phyloP scores from a whole-genome alignment of 2,113 vertebrate genomes.

The Lipotes vexillifer region DNA sequence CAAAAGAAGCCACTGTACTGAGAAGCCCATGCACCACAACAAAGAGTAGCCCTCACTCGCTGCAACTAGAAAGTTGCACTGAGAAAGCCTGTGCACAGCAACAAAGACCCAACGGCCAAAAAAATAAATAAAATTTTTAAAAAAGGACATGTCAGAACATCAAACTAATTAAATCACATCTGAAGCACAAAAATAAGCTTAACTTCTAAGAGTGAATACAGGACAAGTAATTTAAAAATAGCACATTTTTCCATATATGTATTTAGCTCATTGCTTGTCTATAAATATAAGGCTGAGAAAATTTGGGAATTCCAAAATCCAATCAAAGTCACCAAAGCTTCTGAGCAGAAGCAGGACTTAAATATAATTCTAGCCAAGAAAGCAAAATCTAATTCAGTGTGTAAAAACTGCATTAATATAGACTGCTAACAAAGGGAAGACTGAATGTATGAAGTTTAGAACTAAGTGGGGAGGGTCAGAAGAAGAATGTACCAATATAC shows the following conservation, averaged over 20 bases:
- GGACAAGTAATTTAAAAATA: neutral
- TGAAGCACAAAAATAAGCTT: neutral
- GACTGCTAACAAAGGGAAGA: neutral
- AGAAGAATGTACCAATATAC: neutral
- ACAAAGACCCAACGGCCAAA: too few relatives aligned
- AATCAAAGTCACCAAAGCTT: neutral
- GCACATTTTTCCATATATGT: neutral
- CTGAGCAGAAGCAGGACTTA: neutral
- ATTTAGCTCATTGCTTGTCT: neutral
- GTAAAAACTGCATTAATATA: neutral
- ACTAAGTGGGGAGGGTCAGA: neutral
- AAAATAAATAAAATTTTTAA: too few relatives aligned
- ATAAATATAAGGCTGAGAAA: neutral
- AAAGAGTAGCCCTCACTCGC: too few relatives aligned
- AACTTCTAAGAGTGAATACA: neutral
- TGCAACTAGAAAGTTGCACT: too few relatives aligned
- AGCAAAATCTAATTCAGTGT: neutral
- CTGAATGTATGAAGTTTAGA: neutral
- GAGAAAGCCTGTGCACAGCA: too few relatives aligned
- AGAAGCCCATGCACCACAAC: too few relatives aligned
- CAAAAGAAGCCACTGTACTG: too few relatives aligned
- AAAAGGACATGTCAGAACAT: neutral
- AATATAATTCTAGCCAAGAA: neutral
- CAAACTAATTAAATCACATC: neutral
- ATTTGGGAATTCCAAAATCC: neutral